Evolutionary conservation across 2,888 invertebrate species (phyloP).

Genomic region (Laspeyria flexula): DNA sequence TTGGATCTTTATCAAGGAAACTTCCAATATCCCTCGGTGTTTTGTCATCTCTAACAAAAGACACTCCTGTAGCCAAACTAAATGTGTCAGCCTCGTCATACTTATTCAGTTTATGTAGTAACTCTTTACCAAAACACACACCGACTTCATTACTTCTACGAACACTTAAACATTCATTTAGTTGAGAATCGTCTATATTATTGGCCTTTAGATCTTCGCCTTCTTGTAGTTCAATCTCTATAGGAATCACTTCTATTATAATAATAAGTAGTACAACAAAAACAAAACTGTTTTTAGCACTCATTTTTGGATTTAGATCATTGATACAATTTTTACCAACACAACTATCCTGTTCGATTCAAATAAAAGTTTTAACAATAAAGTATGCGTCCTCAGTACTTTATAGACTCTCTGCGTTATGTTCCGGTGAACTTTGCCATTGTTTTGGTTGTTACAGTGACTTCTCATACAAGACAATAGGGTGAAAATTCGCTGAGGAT

Average conservation of each 20-base stretch:
- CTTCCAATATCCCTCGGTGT: slow-evolving; percentile 88
- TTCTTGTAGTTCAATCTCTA: slow-evolving; percentile 69
- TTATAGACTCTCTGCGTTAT: slow-evolving; percentile 84
- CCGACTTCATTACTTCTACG: slow-evolving; percentile 78
- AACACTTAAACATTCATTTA: slow-evolving; percentile 75
- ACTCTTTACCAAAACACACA: slow-evolving; percentile 90
- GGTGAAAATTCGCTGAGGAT: slow-evolving; percentile 81
- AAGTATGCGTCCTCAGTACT: slow-evolving; percentile 65
- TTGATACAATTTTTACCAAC: slow-evolving; percentile 25
- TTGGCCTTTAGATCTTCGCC: slow-evolving; percentile 73
- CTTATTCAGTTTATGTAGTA: slow-evolving; percentile 87
- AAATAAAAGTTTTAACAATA: slow-evolving; percentile 70
- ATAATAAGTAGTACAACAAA: slow-evolving; percentile 46
- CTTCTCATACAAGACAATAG: slow-evolving; percentile 81
- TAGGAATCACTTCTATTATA: slow-evolving; percentile 65
- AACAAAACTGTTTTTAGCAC: slow-evolving; percentile 25
- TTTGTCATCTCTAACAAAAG: slow-evolving; percentile 88
- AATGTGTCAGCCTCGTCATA: slow-evolving; percentile 89
- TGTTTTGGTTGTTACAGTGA: slow-evolving; percentile 79
- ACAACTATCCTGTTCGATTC: slow-evolving; percentile 63
- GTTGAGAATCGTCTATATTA: slow-evolving; percentile 60
- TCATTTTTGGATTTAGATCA: slow-evolving; percentile 25
- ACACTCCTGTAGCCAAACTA: slow-evolving; percentile 88
- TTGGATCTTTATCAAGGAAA: slow-evolving; percentile 90
- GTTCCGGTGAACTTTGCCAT: slow-evolving; percentile 84